Percentiles rank a stretch among this genome's conserved stretches.
Conservation (phyloP, 2,888 invertebrate species). For the Hydrotaea cyrtoneurina region DNA sequence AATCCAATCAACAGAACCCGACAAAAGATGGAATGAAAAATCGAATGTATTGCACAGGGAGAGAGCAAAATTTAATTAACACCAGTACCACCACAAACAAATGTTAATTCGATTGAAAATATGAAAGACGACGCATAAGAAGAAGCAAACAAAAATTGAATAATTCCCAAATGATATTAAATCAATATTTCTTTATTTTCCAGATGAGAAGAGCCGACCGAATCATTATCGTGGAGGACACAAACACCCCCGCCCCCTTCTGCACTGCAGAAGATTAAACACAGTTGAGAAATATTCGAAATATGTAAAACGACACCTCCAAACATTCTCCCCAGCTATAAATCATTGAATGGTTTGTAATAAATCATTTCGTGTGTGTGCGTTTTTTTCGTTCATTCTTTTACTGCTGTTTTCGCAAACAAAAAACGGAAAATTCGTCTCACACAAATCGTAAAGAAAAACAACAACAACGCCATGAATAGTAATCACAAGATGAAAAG, state of each 20-base stretch:
- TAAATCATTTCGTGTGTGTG: conserved; percentile 1
- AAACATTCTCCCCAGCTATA: neutral
- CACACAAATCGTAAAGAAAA: neutral
- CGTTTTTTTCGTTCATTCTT: neutral
- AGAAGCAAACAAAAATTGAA: neutral
- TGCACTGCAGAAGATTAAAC: neutral
- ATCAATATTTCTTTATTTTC: neutral
- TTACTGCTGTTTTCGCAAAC: neutral
- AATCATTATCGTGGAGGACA: neutral
- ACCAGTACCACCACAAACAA: neutral
- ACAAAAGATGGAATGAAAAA: neutral
- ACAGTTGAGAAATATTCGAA: neutral
- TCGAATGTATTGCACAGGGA: neutral
- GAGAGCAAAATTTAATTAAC: neutral
- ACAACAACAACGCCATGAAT: neutral
- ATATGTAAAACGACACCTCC: conserved; percentile 19
- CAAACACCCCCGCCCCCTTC: neutral
- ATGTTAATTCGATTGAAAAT: neutral
- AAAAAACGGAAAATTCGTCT: neutral
- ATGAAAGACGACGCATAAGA: neutral
- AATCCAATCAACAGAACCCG: neutral
- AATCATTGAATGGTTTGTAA: conserved; percentile 30
- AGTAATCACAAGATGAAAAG: neutral
- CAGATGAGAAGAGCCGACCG: neutral
- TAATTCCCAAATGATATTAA: neutral